Conservation (phyloP, 2,888 invertebrate genomes). For the Cryptus viduatorius region DNA sequence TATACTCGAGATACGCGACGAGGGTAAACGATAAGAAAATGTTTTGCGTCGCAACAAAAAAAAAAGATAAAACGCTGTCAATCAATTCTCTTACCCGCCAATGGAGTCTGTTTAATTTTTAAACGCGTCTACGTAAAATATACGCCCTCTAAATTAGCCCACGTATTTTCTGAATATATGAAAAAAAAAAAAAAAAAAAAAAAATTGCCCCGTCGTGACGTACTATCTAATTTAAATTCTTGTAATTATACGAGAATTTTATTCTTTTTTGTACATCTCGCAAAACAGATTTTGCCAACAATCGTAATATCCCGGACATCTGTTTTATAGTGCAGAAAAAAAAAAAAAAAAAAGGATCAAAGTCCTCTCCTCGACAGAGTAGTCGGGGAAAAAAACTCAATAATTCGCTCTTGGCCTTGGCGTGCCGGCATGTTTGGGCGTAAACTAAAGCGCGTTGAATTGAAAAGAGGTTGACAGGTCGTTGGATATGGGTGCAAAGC, state of each 20-base stretch:
- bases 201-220: too few species aligned
- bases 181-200: too few species aligned
- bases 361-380: not conserved
- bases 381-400: not conserved
- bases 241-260: too few species aligned
- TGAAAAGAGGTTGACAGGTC: slow-evolving; percentile 14
- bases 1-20: slow-evolving; percentile 26
- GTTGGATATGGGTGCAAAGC: slow-evolving; percentile 3
- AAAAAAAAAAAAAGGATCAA: not conserved
- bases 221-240: not conserved
- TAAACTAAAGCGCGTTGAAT: slow-evolving; percentile 7
- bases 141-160: too few species aligned
- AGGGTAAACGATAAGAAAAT: slow-evolving; percentile 27
- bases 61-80: not conserved
- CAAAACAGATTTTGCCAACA: too few species aligned
- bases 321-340: not conserved
- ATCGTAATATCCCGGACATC: not conserved
- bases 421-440: not conserved
- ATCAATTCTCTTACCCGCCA: not conserved
- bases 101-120: too few species aligned
- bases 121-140: too few species aligned
- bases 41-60: slow-evolving; percentile 15
- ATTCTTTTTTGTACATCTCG: too few species aligned
- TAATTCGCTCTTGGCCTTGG: slow-evolving; percentile 5
- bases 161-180: too few species aligned